A percentile compares a stretch with the other conserved stretches of the same genome.
Evolutionary conservation across 1,140 invertebrate species (phyloP).

Genomic region (Lasaia peninsularis): DNA sequence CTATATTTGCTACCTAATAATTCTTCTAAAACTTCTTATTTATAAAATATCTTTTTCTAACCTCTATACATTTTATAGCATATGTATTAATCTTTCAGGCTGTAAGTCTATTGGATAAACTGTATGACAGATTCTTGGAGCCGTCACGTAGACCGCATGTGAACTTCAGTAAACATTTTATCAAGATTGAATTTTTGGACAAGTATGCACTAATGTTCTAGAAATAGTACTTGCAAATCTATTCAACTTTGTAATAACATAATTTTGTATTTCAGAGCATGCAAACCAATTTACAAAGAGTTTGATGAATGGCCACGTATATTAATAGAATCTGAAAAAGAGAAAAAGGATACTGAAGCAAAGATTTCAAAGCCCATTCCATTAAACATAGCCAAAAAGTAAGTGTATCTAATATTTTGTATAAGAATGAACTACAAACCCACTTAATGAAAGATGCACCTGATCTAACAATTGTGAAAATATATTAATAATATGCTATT

Average conservation of each 20-base stretch:
- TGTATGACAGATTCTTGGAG: conserved; percentile 73
- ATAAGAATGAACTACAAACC: too few relatives aligned
- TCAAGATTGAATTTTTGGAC: conserved; percentile 76
- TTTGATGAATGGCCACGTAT: conserved; percentile 70
- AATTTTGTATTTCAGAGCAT: conserved; percentile 46
- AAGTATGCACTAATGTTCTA: conserved; percentile 63
- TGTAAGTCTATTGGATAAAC: conserved; percentile 75
- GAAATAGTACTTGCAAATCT: conserved; percentile 22
- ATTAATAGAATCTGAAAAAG: conserved; percentile 62
- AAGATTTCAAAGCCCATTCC: conserved; percentile 22
- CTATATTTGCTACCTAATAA: too few relatives aligned
- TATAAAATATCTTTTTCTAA: conserved; percentile 13
- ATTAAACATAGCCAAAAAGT: conserved; percentile 29
- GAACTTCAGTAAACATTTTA: conserved; percentile 72
- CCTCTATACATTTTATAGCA: conserved; percentile 57
- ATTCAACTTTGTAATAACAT: conserved; percentile 23
- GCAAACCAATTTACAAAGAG: conserved; percentile 67
- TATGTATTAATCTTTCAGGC: conserved; percentile 74
- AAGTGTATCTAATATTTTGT: conserved; percentile 17
- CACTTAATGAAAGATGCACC: too few relatives aligned
- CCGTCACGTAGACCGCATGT: conserved; percentile 63
- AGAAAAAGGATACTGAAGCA: conserved; percentile 55
- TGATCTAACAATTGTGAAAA: neutral
- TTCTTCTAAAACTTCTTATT: neutral
- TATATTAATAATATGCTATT: conserved; percentile 6